Percentiles rank a stretch among this genome's conserved stretches.
These are phyloP conservation scores for Scartelaos histophorus DNA, from an alignment of 2,113 vertebrate species.

Conservation along the genomic window DNA sequence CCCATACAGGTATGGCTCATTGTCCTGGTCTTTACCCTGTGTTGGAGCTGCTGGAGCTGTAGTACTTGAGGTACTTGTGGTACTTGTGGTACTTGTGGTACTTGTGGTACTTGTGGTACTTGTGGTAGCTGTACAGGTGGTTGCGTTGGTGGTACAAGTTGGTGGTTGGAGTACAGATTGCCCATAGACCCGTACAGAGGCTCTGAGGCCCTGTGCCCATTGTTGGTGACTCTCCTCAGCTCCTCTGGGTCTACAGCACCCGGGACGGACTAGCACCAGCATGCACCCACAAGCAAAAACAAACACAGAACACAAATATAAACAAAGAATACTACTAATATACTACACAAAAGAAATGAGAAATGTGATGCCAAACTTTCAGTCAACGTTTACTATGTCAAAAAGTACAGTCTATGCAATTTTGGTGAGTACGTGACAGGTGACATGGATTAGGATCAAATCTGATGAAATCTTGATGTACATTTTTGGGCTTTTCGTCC, in stretches of 20 bases:
- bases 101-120: not conserved
- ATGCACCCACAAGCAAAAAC: slow-evolving; percentile 38
- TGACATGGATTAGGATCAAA: no score
- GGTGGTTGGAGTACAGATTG: slow-evolving; percentile 76
- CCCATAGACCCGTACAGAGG: slow-evolving; percentile 78
- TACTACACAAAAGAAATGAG: slow-evolving; percentile 36
- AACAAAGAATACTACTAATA: slow-evolving; percentile 26
- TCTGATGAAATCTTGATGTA: no score
- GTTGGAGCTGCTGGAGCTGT: not conserved
- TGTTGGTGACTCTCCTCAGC: slow-evolving; percentile 67
- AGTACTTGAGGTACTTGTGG: not conserved
- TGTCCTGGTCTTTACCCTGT: not conserved
- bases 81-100: not conserved
- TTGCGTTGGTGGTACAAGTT: slow-evolving; percentile 18
- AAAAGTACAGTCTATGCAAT: no score
- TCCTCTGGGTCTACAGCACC: slow-evolving; percentile 80
- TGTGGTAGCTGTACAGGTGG: not conserved
- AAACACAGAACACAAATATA: slow-evolving; percentile 33
- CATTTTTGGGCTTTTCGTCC: no score
- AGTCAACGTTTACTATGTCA: slow-evolving; percentile 16
- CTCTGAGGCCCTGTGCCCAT: slow-evolving; percentile 77
- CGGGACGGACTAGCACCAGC: slow-evolving; percentile 77
- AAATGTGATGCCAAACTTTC: slow-evolving; percentile 17
- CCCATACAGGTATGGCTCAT: not conserved
- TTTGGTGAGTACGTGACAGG: no score